phyloP scores from a whole-genome alignment of 2,113 vertebrate genomes.

The Dinomys branickii region DNA sequence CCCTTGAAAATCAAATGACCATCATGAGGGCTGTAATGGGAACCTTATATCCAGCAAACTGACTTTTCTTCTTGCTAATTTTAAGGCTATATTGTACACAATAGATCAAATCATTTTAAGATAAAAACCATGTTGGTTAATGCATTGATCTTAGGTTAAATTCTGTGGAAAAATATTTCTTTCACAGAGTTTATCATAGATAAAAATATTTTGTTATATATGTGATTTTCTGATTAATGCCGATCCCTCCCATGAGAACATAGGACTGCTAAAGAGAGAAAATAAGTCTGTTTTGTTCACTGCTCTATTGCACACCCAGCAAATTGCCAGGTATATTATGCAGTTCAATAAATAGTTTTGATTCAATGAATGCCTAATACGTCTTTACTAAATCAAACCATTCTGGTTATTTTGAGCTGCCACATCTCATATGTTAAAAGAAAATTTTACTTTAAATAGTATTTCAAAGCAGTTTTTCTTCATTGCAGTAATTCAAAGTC shows the following conservation, averaged over 20 bases:
- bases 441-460: neutral
- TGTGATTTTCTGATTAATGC: neutral
- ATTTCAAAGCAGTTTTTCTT: neutral
- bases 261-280: neutral
- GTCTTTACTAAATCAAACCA: neutral
- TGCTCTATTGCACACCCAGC: neutral
- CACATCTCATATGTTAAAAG: neutral
- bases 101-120: neutral
- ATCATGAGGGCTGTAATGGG: neutral
- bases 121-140: neutral
- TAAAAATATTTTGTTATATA: constrained; percentile 3
- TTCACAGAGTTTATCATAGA: neutral
- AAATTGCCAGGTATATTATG: neutral
- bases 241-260: neutral
- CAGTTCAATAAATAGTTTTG: constrained; percentile 49
- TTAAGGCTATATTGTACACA: neutral
- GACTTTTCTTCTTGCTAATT: neutral
- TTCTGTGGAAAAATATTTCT: constrained; percentile 1
- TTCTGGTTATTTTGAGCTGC: neutral
- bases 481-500: neutral
- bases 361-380: neutral
- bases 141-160: neutral
- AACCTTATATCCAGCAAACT: neutral
- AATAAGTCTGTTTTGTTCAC: neutral
- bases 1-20: neutral